These are phyloP conservation scores for Psix sp. DNA, from an alignment of 1,140 invertebrate species.

Conservation along the genomic window DNA sequence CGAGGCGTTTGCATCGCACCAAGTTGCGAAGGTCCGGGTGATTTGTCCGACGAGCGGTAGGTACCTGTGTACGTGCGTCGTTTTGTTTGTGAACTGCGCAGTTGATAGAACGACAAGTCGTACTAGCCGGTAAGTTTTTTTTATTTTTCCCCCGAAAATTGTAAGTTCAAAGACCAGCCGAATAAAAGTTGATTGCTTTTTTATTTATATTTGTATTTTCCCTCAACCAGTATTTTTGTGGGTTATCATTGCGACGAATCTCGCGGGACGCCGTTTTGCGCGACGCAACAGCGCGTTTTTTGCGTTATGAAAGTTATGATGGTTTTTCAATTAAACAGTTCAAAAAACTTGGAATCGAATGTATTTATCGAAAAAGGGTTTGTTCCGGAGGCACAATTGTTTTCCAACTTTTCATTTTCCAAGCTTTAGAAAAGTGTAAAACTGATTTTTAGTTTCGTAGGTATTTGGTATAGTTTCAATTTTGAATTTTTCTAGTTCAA, in stretches of 20 bases:
- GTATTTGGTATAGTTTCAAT: no score
- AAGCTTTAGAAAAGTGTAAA: no score
- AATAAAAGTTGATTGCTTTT: background rate
- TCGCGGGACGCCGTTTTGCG: conserved; percentile 13
- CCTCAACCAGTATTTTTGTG: background rate
- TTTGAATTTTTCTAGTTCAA: background rate
- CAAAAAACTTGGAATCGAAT: background rate
- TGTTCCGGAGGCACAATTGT: no score
- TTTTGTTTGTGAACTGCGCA: conserved; percentile 71
- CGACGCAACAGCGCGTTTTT: conserved; percentile 19
- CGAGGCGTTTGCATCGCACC: conserved; percentile 45
- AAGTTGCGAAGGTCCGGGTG: conserved; percentile 61
- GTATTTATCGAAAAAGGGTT: no score
- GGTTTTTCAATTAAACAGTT: background rate
- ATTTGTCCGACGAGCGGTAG: conserved; percentile 60
- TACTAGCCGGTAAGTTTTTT: conserved; percentile 68
- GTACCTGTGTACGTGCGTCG: conserved; percentile 63
- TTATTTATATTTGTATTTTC: background rate
- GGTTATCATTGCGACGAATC: conserved; percentile 23
- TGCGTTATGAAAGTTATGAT: background rate
- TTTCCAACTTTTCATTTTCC: no score
- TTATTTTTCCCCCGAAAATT: background rate
- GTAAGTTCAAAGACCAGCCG: background rate
- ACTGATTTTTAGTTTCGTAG: no score
- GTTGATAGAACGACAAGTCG: conserved; percentile 66